A percentile compares a stretch with the other conserved stretches of the same genome.
These are phyloP conservation scores for Caracal caracal DNA, from an alignment of 2,113 vertebrate species.

Conservation along the genomic window DNA sequence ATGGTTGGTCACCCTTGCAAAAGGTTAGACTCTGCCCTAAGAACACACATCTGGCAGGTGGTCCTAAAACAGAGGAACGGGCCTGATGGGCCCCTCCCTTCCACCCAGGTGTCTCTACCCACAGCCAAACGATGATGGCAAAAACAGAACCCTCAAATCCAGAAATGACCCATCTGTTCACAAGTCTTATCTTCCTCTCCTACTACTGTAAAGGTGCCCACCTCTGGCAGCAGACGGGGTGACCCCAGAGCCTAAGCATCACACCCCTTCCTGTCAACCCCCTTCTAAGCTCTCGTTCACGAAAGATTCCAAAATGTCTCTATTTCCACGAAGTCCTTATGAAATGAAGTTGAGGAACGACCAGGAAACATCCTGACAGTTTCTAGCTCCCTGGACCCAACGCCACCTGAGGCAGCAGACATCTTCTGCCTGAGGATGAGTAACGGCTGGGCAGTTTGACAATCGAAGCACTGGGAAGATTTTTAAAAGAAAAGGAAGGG, in stretches of 20 bases:
- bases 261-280: neutral
- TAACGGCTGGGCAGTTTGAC: neutral
- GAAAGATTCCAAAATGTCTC: neutral
- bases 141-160: slow-evolving; percentile 73
- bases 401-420: neutral
- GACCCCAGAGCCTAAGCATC: neutral
- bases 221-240: neutral
- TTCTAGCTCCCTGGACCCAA: neutral
- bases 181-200: neutral
- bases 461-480: neutral
- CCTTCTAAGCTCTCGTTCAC: neutral
- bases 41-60: slow-evolving; percentile 85
- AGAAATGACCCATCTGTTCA: slow-evolving; percentile 76
- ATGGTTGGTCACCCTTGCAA: slow-evolving; percentile 77
- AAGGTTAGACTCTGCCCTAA: slow-evolving; percentile 53
- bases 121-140: slow-evolving; percentile 72
- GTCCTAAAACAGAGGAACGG: slow-evolving; percentile 72
- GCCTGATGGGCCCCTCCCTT: slow-evolving; percentile 43
- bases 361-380: neutral
- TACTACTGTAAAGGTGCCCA: neutral
- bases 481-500: neutral
- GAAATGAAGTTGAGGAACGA: neutral
- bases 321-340: neutral
- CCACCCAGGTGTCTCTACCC: slow-evolving; percentile 77
- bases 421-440: neutral